Evolutionary conservation across 2,888 invertebrate genomes (phyloP), one percentile per base, ranked within the genome.

Genomic region (Caenorhabditis drosophilae): DNA sequence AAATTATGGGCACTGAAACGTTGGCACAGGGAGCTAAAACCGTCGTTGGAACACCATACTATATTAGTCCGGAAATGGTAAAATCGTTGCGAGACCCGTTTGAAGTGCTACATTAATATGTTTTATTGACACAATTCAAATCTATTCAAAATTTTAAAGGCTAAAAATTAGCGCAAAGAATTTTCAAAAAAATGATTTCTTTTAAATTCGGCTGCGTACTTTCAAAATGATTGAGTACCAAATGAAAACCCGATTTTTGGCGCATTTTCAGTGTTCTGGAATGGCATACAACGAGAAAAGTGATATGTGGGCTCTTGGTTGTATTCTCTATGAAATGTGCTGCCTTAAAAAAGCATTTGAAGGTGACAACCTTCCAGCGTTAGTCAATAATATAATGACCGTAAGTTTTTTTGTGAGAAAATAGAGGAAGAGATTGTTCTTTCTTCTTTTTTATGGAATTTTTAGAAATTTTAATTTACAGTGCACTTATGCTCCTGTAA

Each of bases 251-350:
- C n/a, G n/a, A n/a, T n/a, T n/a, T n/a, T n/a, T n/a, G n/a, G n/a
- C n/a, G n/a, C n/a, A 42, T 47, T 66, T 84, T 64, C 79, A 90
- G 90, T 90, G 90, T 83, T 90, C 90, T 84, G 90, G 90, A 4
- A 89, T 89, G 78, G 87, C 89, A 45, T 90, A 90, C 81, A 89
- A 90, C 82, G 88, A 89, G 78, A 90, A 90, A 83, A 89, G 90
- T 34, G 90, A 90, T 81, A 89, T 90, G 69, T 91, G 90, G 90
- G 90, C 90, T 0, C 83, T 90, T 55, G 85, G 86, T 15, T 91
- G 90, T 83, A 89, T 90, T 75, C 84, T 91, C 40, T 90, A 90
- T 78, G 90, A 90, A 84, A 89, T 90, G 87, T 88, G 89, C 22
- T 89, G 89, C 77, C 84, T 90, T 22, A 88, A 89, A 77, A 89